Evolutionary conservation across 2,113 vertebrate species (phyloP).

Genomic region (Grantiella picta): DNA sequence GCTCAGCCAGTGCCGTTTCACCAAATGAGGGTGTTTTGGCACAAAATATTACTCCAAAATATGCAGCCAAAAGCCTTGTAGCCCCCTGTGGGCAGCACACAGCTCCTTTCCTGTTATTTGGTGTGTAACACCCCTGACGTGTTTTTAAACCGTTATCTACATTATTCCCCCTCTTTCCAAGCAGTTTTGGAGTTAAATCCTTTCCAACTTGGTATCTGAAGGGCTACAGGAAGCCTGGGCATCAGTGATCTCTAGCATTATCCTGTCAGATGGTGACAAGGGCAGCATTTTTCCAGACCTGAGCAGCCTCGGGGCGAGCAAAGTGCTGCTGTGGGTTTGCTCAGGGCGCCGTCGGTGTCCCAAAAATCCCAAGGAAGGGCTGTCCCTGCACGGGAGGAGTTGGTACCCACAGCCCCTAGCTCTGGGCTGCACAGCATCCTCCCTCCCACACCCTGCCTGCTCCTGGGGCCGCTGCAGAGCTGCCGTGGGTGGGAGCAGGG

Average conservation of each 20-base stretch:
- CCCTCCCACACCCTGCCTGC: neutral
- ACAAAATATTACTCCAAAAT: neutral
- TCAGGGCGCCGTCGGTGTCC: neutral
- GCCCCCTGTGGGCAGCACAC: neutral
- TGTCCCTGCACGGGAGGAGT: neutral
- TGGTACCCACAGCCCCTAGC: neutral
- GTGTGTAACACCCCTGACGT: too few relatives aligned
- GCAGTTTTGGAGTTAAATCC: neutral
- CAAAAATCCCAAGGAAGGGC: neutral
- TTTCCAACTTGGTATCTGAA: neutral
- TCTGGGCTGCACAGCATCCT: neutral
- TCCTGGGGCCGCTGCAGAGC: neutral
- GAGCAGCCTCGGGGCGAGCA: neutral
- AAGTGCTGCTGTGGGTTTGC: neutral
- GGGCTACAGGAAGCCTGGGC: neutral
- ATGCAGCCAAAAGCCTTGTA: neutral
- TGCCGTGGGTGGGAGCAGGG: neutral
- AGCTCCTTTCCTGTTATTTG: neutral
- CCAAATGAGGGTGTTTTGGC: neutral
- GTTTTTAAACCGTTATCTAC: neutral
- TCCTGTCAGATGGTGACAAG: neutral
- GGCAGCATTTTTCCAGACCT: neutral
- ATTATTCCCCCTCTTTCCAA: neutral
- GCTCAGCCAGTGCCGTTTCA: neutral
- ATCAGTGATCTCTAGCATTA: neutral